A percentile compares a stretch with the other conserved stretches of the same genome.
Conservation (phyloP, 2,113 vertebrate species). For the Marmota flaviventris region DNA sequence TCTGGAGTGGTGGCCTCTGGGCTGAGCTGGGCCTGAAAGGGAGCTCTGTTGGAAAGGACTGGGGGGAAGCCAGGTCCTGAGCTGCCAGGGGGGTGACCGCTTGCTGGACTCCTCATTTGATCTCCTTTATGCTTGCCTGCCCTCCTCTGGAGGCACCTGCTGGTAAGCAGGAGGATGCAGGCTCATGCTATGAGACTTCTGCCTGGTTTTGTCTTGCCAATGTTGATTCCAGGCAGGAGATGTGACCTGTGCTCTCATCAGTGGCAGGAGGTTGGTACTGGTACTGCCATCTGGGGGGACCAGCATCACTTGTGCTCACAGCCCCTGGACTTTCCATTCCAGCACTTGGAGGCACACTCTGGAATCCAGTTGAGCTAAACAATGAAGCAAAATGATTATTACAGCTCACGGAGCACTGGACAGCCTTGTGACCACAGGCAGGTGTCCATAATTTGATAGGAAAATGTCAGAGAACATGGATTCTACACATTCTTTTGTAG, state of each 20-base stretch:
- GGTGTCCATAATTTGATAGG: not conserved
- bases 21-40: slow-evolving; percentile 69
- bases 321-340: not conserved
- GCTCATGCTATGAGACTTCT: not conserved
- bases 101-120: slow-evolving; percentile 12
- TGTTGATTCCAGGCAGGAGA: not conserved
- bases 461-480: not conserved
- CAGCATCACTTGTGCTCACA: not conserved
- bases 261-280: not conserved
- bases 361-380: not conserved
- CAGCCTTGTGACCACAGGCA: not conserved
- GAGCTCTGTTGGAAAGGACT: slow-evolving; percentile 53
- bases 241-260: not conserved
- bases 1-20: slow-evolving; percentile 65
- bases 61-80: not conserved
- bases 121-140: not conserved
- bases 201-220: not conserved
- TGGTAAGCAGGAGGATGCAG: slow-evolving; percentile 3
- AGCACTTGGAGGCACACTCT: not conserved
- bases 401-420: not conserved
- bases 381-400: not conserved
- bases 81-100: not conserved
- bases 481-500: not conserved
- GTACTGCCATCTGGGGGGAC: not conserved
- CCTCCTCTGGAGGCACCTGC: slow-evolving; percentile 61